Conservation (phyloP, 1,140 invertebrate species). For the Arctopsyche grandis region DNA sequence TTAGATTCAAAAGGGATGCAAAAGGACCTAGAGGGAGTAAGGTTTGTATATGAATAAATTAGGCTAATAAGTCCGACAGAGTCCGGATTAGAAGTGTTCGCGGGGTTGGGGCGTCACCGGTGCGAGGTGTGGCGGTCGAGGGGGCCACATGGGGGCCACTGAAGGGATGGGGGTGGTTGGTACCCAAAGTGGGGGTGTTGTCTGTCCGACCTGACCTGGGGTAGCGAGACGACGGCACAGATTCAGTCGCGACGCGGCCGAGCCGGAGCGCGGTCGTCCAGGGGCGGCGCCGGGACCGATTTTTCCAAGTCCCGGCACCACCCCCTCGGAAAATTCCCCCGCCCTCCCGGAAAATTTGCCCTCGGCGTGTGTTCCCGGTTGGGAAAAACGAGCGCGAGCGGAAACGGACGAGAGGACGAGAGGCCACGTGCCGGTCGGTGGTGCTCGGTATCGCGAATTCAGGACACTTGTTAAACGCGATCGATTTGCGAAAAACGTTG, state of each 20-base stretch:
- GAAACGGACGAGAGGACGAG: neutral
- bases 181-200: slow-evolving; percentile 40
- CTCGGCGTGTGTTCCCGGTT: neutral
- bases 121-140: neutral
- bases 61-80: slow-evolving; percentile 50
- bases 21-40: neutral
- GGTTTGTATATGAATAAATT: slow-evolving; percentile 49
- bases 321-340: neutral
- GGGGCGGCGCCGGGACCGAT: neutral
- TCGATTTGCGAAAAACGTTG: no score
- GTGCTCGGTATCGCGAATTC: neutral
- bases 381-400: neutral
- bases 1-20: neutral
- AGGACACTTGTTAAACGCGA: neutral
- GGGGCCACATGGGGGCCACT: neutral
- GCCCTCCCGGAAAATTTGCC: neutral
- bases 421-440: slow-evolving; percentile 8
- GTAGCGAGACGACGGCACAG: slow-evolving; percentile 50
- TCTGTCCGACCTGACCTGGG: slow-evolving; percentile 54
- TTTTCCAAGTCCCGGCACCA: neutral
- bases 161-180: neutral
- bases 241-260: slow-evolving; percentile 52
- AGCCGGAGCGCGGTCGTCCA: slow-evolving; percentile 46
- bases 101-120: neutral
- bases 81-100: slow-evolving; percentile 43